A percentile compares a stretch with the other conserved stretches of the same genome.
Conservation (phyloP, 2,797 vertebrate species). For the Tadarida brasiliensis region DNA sequence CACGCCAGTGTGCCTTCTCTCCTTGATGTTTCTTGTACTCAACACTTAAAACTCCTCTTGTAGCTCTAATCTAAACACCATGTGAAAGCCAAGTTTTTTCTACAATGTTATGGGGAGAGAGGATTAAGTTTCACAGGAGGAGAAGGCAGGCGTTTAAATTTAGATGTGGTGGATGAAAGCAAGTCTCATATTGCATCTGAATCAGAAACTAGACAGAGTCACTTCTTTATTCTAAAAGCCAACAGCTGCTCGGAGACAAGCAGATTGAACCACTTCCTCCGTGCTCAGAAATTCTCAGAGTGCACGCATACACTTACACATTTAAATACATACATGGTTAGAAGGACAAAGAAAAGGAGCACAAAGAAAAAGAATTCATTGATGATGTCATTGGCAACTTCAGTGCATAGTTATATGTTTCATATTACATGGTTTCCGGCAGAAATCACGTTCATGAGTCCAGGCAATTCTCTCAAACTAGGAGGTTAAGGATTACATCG, state of each 20-base stretch:
- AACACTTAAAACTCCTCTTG: neutral
- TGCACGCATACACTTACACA: neutral
- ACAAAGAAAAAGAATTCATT: constrained; percentile 60
- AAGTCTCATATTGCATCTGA: constrained; percentile 38
- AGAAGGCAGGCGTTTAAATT: constrained; percentile 64
- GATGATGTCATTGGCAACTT: constrained; percentile 34
- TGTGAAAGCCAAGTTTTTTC: neutral
- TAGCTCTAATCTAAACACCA: constrained; percentile 8
- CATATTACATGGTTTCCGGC: neutral
- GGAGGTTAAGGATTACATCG: neutral
- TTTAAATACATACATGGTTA: neutral
- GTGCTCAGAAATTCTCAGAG: constrained; percentile 50
- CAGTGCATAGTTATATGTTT: neutral
- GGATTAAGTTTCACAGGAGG: constrained; percentile 2
- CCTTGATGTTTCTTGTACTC: neutral
- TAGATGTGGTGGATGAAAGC: constrained; percentile 53
- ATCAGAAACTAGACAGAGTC: constrained; percentile 58
- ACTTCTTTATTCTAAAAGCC: constrained; percentile 66
- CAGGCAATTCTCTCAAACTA: neutral
- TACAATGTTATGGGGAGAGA: constrained; percentile 7
- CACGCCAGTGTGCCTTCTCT: neutral
- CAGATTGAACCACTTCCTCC: constrained; percentile 73
- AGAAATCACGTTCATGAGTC: neutral
- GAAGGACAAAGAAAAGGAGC: constrained; percentile 67
- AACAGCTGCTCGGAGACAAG: constrained; percentile 72